Evolutionary conservation across 2,797 vertebrate genomes (phyloP), one percentile per base, ranked within the genome.

Genomic region (Gambelia wislizenii): DNA sequence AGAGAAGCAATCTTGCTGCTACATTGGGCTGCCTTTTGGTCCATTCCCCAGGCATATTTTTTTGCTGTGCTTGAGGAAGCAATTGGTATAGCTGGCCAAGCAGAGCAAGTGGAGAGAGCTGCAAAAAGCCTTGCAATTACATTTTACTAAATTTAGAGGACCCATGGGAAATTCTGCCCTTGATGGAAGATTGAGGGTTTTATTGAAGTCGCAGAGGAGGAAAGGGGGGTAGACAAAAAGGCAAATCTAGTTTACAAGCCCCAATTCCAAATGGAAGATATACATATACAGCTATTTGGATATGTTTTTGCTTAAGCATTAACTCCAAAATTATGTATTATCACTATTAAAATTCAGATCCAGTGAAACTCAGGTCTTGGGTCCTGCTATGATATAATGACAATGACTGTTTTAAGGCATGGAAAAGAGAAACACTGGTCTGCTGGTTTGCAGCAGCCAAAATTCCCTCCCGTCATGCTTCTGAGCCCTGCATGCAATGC

Each of bases 131-230:
- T 69, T 86, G 56, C 67, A 52, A 75, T 92, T 90, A 89, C 47
- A 84, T 93, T 67, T 91, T 2, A 2, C 75, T 92, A 91, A 93
- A 93, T 75, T 87, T 59, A 93, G 81, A 70, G 6, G 72, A 82
- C 91, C 79, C 89, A 77, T 39, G 83, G 92, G 93, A 91, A 81
- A 93, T 89, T 61, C 33, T 92, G 67, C 74, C 6, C 83, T 44
- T 14, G 85, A 72, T 44, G 77, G 85, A 83, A 95, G 88, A 81
- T 85, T 83, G 89, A 70, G 67, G 14, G 25, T 49, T 83, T 88
- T 95, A 61, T 56, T 39, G 84, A 90, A 80, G 74, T 78, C 92
- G 90, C 83, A 7, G 39, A 39, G 54, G 2, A 90, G 42, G 92
- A 44, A 90, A 4, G 89, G 2, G 76, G 82, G 3, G 27, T 4